A percentile compares a stretch with the other conserved stretches of the same genome.
These are phyloP conservation scores for Eriosoma lanigerum DNA, from an alignment of 1,140 invertebrate species.

Conservation along the genomic window DNA sequence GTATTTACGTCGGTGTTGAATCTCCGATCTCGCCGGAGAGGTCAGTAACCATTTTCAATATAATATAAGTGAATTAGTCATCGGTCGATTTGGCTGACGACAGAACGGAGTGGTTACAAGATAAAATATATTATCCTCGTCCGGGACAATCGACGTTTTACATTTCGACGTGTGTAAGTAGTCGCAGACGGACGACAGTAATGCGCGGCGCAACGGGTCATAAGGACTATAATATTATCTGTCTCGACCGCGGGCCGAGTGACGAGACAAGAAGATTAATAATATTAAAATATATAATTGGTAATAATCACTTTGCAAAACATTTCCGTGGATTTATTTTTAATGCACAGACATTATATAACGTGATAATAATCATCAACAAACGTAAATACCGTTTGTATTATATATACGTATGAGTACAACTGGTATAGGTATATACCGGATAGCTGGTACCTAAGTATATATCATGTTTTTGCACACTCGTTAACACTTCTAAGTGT, in stretches of 20 bases:
- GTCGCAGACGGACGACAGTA: background rate
- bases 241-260: background rate
- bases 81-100: background rate
- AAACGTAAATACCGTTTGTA: no score
- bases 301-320: no score
- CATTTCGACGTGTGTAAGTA: background rate
- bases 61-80: constrained; percentile 43
- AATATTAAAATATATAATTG: no score
- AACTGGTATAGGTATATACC: no score
- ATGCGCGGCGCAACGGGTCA: background rate
- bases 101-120: background rate
- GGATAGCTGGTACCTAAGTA: no score
- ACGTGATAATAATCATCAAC: no score
- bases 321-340: no score
- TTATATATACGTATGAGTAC: no score
- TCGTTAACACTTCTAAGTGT: no score
- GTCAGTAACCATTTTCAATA: constrained; percentile 43
- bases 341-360: no score
- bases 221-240: background rate
- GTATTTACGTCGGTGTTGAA: background rate
- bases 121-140: background rate
- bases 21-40: background rate
- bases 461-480: no score
- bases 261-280: background rate
- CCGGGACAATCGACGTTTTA: background rate